A percentile compares a stretch with the other conserved stretches of the same genome.
These are phyloP conservation scores for Muraenolepis orangiensis DNA, from an alignment of 2,797 vertebrate genomes.

Conservation along the genomic window DNA sequence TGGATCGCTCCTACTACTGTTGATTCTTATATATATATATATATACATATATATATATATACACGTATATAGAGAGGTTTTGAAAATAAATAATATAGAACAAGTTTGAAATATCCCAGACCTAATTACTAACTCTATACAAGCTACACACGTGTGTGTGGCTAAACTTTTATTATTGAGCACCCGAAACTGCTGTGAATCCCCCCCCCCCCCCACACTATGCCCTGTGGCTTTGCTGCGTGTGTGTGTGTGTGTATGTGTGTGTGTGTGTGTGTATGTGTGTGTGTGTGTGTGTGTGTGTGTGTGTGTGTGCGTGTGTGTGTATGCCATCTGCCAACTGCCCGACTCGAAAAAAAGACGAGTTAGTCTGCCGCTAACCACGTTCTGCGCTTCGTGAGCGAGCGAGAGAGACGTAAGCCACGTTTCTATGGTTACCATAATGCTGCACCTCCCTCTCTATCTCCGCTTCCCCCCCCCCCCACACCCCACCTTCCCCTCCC, in stretches of 20 bases:
- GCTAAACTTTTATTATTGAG: not conserved
- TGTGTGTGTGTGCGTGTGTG: not conserved
- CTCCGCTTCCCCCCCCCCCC: conserved; percentile 99
- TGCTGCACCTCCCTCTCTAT: conserved; percentile 99
- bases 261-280: not conserved
- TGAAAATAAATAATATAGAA: not conserved
- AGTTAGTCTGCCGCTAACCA: conserved; percentile 91
- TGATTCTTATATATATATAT: conserved; percentile 29
- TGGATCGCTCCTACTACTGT: conserved; percentile 30
- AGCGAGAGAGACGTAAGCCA: conserved; percentile 58
- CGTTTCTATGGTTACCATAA: conserved; percentile 94
- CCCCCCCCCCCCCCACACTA: not conserved
- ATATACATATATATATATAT: conserved; percentile 17
- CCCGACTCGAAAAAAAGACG: conserved; percentile 82
- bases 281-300: no score
- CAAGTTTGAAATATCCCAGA: not conserved
- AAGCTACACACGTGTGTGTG: not conserved
- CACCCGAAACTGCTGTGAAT: not conserved
- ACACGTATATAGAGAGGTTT: no score
- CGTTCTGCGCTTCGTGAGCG: conserved; percentile 85
- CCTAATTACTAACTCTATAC: not conserved
- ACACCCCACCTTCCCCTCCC: conserved; percentile 99
- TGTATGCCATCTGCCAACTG: conserved; percentile 97
- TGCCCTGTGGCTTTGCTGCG: not conserved
- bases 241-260: no score